Evolutionary conservation across 2,113 vertebrate genomes (phyloP), one percentile per base, ranked within the genome.

Genomic region (Megaleporinus macrocephalus): DNA sequence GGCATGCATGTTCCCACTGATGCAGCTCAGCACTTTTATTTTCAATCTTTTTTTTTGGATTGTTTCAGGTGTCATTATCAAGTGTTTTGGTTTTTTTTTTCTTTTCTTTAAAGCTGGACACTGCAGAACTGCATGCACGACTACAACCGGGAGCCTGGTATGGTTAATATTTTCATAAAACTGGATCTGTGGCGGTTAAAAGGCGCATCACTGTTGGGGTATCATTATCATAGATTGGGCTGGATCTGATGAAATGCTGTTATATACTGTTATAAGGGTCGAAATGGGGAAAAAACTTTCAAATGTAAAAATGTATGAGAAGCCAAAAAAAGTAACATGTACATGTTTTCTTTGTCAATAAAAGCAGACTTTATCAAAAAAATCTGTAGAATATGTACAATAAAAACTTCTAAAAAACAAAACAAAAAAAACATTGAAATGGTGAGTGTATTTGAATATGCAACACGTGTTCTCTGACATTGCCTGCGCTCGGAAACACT

Each of bases 321-420:
- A 91, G 88, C 89, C 90, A 89, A 91, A 91, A n/a, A 91, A 86
- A 63, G 27, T 61, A 24, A 78, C 47, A 20, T 73, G 62, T 47
- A 80, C 59, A 57, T 75, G 59, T 73, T 83, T 83, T 84, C 79
- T 89, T 88, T 88, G 89, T 91, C 84, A 88, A 89, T 80, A 84
- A 90, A 89, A 85, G 69, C 87, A 80, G 86, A 89, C 86, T 91
- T 91, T 90, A 91, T 89, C 78, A 86, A 89, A 82, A 83, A 44
- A 44, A 5, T 59, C 83, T 93, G 91, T 92, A 90, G 89, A 91
- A 90, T 91, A 91, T 92, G 91, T 93, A 91, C 89, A 94, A 93
- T 93, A 91, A 93, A 92, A 87, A 85, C 88, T 90, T 92, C 12
- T 72, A 22, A 72, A 62, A 65, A 65, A 51, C 3, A 36, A 36